Conservation (phyloP, 1,140 invertebrate genomes). For the Pararge aegeria region DNA sequence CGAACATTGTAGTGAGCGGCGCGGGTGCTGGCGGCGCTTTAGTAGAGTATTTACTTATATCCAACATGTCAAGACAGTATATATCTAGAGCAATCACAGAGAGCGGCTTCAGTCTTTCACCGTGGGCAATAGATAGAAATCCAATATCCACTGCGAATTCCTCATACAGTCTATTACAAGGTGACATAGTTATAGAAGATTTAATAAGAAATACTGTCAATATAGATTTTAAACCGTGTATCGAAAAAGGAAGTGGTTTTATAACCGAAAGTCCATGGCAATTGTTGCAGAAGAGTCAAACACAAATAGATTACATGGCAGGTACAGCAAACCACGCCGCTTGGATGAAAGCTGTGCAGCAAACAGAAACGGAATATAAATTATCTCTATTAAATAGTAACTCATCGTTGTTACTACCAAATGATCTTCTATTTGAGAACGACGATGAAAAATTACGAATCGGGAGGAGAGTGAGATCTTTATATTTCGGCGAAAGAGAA, state of each 20-base stretch:
- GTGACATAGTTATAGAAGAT: conserved; percentile 27
- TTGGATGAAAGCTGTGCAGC: conserved; percentile 37
- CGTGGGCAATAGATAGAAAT: conserved; percentile 58
- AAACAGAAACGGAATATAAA: conserved; percentile 25
- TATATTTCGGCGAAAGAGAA: conserved; percentile 46
- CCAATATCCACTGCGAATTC: conserved; percentile 32
- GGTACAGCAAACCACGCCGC: conserved; percentile 53
- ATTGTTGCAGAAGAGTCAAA: conserved; percentile 33
- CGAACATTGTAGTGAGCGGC: conserved; percentile 59
- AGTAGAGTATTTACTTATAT: conserved; percentile 49
- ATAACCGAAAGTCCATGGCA: conserved; percentile 45
- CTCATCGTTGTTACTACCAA: conserved; percentile 39
- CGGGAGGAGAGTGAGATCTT: conserved; percentile 32
- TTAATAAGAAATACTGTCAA: conserved; percentile 33
- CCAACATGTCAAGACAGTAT: conserved; percentile 38
- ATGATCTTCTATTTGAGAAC: conserved; percentile 45
- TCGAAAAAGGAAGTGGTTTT: conserved; percentile 41
- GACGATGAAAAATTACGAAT: conserved; percentile 27
- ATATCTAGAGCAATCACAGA: conserved; percentile 57
- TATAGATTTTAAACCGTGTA: conserved; percentile 47
- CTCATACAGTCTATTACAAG: conserved; percentile 15
- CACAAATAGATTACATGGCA: conserved; percentile 43
- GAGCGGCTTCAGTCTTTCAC: conserved; percentile 52
- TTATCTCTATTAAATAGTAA: conserved; percentile 43
- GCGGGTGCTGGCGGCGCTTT: conserved; percentile 45